Evolutionary conservation across 2,797 vertebrate species (phyloP), one percentile per base, ranked within the genome.

Genomic region (Rhynchotus rufescens): DNA sequence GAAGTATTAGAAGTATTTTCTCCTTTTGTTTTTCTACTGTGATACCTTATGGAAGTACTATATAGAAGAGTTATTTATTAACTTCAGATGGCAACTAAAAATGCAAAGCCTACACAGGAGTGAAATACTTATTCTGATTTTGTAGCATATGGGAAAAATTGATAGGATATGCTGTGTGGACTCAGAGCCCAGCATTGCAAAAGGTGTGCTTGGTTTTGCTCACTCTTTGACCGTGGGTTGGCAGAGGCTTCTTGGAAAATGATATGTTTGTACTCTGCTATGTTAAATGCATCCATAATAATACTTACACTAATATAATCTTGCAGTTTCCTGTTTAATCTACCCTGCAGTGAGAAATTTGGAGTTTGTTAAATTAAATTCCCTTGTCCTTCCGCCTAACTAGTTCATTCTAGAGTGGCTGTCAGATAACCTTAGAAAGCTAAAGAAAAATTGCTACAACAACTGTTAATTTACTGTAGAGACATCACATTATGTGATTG

Each of bases 11-110:
- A 98, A 98, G 89, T 96, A 97, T 98, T 98, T 98, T 98, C 97
- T 95, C 80, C 96, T 98, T 97, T 97, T 98, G 97, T 97, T 92
- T 98, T 98, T 98, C 97, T 98, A 96, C 98, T 96, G 95, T 98
- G 94, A 98, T 96, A 72, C 57, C 83, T 84, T 96, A 85, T 97
- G 97, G 98, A 96, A 96, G 97, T 97, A 98, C 98, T 98, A 98
- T 97, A 97, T 97, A 98, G 40, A 40, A 40, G 40, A 13, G 5
- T 13, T 10, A 96, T 96, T 5, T 40, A 96, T 96, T 80, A 96
- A 90, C 84, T 97, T 96, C 57, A 76, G 89, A 67, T 90, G 4
- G 12, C 56, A 68, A 89, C 84, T 89, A 69, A 90, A 97, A 96
- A 79, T 65, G 79, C 74, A 44, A 77, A 95, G 68, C 62, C 32